Evolutionary conservation across 2,888 invertebrate genomes (phyloP), one percentile per base, ranked within the genome.

Genomic region (Lacanobia wlatinum): DNA sequence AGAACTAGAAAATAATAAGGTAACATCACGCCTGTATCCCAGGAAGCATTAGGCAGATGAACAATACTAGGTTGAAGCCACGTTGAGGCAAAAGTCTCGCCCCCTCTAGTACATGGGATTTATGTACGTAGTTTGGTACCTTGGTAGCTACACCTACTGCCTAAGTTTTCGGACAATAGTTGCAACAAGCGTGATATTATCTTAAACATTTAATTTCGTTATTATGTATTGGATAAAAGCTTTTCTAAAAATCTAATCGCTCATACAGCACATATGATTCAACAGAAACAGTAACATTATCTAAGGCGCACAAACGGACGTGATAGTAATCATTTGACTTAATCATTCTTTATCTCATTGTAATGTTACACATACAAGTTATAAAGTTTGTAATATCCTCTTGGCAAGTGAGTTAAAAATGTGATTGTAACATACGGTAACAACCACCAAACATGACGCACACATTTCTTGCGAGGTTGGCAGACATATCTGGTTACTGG

Each of bases 401-500:
- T 74, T 58, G 52, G 28, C 34, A 61, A 56, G 34, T 23, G 34
- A 5, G 52, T 40, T 52, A 38, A 43, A 73, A 43, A 61, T 52
- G 28, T 56, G 46, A 28, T 28, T 40, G 38, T 55, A 16, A 53
- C 12, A 12, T 14, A 23, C 38, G 38, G 10, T 43, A 43, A 38
- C 46, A 61, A 59, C 56, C 16, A 62, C 40, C 23, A 40, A 55
- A 28, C 46, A 70, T 64, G 61, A 76, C 70, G 55, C 76, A 38
- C 14, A 43, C 40, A 80, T 68, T 80, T 69, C 55, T 60, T 76
- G 63, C 63, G 60, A 55, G 69, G 43, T 28, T 55, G 52, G 59
- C 53, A 73, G 74, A 73, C 59, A 52, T 63, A 80, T 80, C 70
- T 38, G 23, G 77, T 78, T 78, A 70, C 78, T 62, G 34, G 40